Base-by-base conservation (phyloP, 2,113 vertebrate species). In the Chloroceryle aenea region DNA sequence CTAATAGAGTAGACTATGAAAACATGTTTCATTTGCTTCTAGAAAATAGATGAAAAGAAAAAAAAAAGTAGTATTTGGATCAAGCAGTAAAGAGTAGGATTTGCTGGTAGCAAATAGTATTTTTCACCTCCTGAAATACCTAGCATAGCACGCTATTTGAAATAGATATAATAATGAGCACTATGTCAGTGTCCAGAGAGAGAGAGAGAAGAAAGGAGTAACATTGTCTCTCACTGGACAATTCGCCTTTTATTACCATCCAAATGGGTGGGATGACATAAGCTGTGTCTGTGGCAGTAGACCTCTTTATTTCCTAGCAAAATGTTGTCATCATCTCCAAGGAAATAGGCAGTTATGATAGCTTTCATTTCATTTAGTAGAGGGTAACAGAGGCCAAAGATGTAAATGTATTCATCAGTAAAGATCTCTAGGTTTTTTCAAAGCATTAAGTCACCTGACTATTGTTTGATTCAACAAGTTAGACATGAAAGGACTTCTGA, bases 101-200 rank as follows among this genome's bases (percentile, higher is more conserved):
- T 93, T 87, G 14, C 34, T 77, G 32, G 26, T 45, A 82, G 47
- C 38, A 79, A 82, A 63, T 6, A 88, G 25, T 27, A 68, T 76
- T 89, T 93, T 91, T 87, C 45, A 85, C 40, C n/a, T 88, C 61
- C 55, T 93, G 12, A 96, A 97, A 90, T 75, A 67, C 10, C 43
- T 75, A 64, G 32, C 27, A 92, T 62, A 48, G 21, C 47, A 48
- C 23, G 67, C 17, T 69, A 58, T 85, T 47, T 87, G 69, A 95
- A 89, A 59, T 21, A 80, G 20, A 43, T 85, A 59, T 55, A 87
- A 91, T 79, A 43, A 58, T n/a, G 27, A 89, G 18, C 29, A 43
- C 32, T 72, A 18, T 64, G 15, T 62, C 75, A 80, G 32, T 63
- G 55, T 42, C 74, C 68, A 74, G 52, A 79, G 11, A 82, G 30